A percentile compares a stretch with the other conserved stretches of the same genome.
Conservation (phyloP, 1,140 invertebrate species). For the Drosophila ercepeae region DNA sequence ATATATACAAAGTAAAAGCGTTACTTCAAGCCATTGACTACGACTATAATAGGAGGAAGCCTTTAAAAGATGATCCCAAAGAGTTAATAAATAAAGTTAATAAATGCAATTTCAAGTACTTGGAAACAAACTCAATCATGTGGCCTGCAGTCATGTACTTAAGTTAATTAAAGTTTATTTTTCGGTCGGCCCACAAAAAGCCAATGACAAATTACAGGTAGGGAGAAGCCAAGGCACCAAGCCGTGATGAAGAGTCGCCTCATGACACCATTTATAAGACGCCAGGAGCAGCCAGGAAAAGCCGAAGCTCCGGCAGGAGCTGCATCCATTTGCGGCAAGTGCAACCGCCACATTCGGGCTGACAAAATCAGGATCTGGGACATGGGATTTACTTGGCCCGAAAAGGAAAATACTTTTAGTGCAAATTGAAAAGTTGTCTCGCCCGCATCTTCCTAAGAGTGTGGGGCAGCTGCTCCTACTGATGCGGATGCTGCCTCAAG, state of each 20-base stretch:
- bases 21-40: not conserved
- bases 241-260: conserved; percentile 30
- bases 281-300: conserved; percentile 35
- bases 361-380: conserved; percentile 59
- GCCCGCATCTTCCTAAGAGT: too few relatives aligned
- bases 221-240: not conserved
- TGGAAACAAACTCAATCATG: not conserved
- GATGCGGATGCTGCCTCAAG: conserved; percentile 44
- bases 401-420: conserved; percentile 60
- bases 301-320: not conserved
- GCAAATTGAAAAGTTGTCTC: conserved; percentile 67
- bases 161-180: conserved; percentile 75
- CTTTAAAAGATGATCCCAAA: not conserved
- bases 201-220: conserved; percentile 55
- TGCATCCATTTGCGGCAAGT: conserved; percentile 54
- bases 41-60: not conserved
- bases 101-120: not conserved
- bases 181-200: conserved; percentile 39
- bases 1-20: not conserved
- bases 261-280: conserved; percentile 63
- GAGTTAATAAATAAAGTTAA: not conserved
- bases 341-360: conserved; percentile 45
- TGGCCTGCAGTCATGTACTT: conserved; percentile 44
- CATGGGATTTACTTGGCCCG: conserved; percentile 28
- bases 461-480: conserved; percentile 25